A percentile compares a stretch with the other conserved stretches of the same genome.
Conservation (phyloP, 1,140 invertebrate genomes). For the Zaprionus camerounensis region DNA sequence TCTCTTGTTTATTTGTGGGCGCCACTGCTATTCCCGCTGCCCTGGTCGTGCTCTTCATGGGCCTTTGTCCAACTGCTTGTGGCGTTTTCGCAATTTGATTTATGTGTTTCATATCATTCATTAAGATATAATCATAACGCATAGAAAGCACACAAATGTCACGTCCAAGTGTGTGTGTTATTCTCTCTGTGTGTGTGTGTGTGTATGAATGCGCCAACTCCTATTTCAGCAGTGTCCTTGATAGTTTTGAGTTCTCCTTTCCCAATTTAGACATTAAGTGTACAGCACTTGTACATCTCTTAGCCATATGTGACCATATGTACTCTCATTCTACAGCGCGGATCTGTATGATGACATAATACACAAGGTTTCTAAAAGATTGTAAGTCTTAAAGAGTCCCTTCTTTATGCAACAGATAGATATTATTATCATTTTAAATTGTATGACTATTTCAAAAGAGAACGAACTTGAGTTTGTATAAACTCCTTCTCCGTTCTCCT, state of each 20-base stretch:
- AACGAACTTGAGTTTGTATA: too few relatives aligned
- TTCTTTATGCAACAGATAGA: too few relatives aligned
- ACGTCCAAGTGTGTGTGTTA: conserved; percentile 11
- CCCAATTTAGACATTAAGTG: conserved; percentile 1
- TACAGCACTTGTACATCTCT: background rate
- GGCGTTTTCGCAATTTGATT: conserved; percentile 79
- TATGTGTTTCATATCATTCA: conserved; percentile 80
- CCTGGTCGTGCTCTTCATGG: conserved; percentile 22
- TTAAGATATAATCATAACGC: conserved; percentile 80
- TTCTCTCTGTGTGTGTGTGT: background rate
- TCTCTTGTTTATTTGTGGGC: conserved; percentile 46
- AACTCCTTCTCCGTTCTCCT: background rate
- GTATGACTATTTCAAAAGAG: too few relatives aligned
- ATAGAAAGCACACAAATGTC: conserved; percentile 61
- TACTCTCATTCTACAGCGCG: too few relatives aligned
- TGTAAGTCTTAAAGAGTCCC: too few relatives aligned
- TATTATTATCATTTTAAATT: too few relatives aligned
- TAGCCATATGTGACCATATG: background rate
- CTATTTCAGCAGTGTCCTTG: background rate
- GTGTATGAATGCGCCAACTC: background rate
- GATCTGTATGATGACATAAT: too few relatives aligned
- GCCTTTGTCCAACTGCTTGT: conserved; percentile 70
- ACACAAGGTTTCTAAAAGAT: too few relatives aligned
- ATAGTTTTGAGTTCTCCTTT: conserved; percentile 1
- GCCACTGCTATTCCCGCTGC: background rate